Percentiles rank a stretch among this genome's conserved stretches.
phyloP scores from a whole-genome alignment of 2,888 invertebrate species.

The Pristionchus maxplancki region DNA sequence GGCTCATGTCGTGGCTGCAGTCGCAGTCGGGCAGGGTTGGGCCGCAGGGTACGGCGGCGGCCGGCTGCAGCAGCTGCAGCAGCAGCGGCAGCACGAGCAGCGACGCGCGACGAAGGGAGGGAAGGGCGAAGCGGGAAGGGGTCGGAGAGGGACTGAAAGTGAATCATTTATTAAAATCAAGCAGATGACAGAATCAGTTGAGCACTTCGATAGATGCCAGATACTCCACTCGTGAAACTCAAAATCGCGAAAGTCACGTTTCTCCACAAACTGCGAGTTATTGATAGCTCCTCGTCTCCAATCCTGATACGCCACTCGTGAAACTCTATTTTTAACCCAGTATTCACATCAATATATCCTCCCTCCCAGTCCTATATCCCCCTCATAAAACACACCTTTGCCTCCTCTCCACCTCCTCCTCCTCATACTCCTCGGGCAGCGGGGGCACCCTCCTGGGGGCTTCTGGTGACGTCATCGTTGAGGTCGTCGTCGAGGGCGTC shows the following conservation, averaged over 20 bases:
- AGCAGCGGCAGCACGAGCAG: conserved; percentile 11
- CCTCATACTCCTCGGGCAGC: conserved; percentile 9
- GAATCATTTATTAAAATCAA: neutral
- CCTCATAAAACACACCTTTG: neutral
- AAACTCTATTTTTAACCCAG: too few relatives aligned
- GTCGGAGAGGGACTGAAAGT: neutral
- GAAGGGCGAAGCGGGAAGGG: neutral
- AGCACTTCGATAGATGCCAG: neutral
- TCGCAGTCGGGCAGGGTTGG: too few relatives aligned
- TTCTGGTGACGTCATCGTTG: neutral
- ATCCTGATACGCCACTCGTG: neutral
- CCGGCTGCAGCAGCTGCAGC: neutral
- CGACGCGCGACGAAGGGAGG: neutral
- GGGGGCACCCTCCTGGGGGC: neutral
- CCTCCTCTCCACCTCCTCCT: neutral
- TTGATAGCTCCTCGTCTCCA: neutral
- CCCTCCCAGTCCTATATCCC: neutral
- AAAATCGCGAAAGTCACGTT: neutral
- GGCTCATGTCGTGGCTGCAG: neutral
- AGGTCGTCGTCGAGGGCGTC: neutral
- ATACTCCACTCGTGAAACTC: neutral
- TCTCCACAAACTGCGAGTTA: neutral
- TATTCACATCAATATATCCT: neutral
- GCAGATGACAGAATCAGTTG: neutral
- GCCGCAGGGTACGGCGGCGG: neutral